A percentile compares a stretch with the other conserved stretches of the same genome.
phyloP scores from a whole-genome alignment of 2,113 vertebrate species.

The Geothlypis trichas region DNA sequence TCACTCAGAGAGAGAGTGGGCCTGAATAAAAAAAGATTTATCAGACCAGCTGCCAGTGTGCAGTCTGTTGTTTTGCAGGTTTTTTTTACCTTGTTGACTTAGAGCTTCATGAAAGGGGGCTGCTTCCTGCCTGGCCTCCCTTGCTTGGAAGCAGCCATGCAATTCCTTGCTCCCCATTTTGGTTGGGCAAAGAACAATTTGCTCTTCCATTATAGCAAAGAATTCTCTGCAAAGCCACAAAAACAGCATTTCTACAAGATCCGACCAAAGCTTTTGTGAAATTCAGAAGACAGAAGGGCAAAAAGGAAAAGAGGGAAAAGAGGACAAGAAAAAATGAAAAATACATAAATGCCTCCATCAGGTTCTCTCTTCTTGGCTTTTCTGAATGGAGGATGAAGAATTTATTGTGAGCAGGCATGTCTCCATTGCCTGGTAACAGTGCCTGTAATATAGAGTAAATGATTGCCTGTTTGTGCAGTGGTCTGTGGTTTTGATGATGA shows the following conservation, averaged over 20 bases:
- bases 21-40: background rate
- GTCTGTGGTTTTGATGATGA: background rate
- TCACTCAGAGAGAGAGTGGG: background rate
- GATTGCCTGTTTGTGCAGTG: background rate
- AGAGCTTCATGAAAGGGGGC: background rate
- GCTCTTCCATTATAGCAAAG: background rate
- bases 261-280: background rate
- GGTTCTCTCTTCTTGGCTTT: background rate
- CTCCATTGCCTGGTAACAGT: background rate
- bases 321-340: background rate
- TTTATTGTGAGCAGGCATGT: background rate
- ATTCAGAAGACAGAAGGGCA: background rate
- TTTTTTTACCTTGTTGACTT: background rate
- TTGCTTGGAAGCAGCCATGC: background rate
- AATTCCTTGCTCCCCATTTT: background rate
- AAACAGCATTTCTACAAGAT: background rate
- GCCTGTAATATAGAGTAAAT: background rate
- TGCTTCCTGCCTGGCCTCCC: background rate
- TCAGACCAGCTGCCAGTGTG: background rate
- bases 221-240: background rate
- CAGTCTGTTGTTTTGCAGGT: background rate
- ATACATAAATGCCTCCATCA: background rate
- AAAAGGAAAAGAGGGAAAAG: background rate
- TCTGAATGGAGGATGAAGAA: background rate
- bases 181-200: background rate